Evolutionary conservation across 2,113 vertebrate genomes (phyloP).

Genomic region (Syngnathoides biaculeatus): DNA sequence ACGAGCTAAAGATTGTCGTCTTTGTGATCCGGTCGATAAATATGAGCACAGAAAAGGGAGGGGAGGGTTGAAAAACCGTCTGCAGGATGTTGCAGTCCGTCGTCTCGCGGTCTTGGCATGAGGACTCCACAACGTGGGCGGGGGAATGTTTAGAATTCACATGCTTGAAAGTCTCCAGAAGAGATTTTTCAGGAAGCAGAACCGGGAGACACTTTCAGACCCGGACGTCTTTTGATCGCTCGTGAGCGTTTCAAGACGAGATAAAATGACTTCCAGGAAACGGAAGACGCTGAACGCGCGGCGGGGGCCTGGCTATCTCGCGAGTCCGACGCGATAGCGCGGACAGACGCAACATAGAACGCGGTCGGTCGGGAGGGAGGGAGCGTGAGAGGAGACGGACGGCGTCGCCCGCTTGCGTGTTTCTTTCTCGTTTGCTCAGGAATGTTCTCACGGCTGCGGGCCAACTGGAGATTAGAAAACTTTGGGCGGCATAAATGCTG

Average conservation of each 20-base stretch:
- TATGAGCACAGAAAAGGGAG: no score
- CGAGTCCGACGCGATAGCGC: not conserved
- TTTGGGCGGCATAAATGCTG: not conserved
- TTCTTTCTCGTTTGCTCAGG: constrained; percentile 62
- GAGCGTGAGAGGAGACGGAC: constrained; percentile 29
- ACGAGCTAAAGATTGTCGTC: no score
- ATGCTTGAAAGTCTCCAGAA: not conserved
- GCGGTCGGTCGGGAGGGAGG: no score
- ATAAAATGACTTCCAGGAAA: constrained; percentile 28
- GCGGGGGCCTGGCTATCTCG: constrained; percentile 3
- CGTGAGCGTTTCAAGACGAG: not conserved
- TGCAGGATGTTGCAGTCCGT: no score
- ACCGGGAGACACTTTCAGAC: not conserved
- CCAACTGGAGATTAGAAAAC: not conserved
- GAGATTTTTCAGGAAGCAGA: not conserved
- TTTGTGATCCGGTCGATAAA: no score
- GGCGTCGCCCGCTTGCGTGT: constrained; percentile 40
- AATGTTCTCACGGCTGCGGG: constrained; percentile 53
- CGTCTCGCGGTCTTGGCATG: no score
- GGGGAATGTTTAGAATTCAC: no score
- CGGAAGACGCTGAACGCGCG: constrained; percentile 11
- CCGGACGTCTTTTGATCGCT: no score
- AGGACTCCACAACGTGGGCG: no score
- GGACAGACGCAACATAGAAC: not conserved
- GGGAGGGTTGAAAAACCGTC: no score